These are phyloP conservation scores for Semibalanus balanoides DNA, from an alignment of 1,140 invertebrate genomes.

Conservation along the genomic window DNA sequence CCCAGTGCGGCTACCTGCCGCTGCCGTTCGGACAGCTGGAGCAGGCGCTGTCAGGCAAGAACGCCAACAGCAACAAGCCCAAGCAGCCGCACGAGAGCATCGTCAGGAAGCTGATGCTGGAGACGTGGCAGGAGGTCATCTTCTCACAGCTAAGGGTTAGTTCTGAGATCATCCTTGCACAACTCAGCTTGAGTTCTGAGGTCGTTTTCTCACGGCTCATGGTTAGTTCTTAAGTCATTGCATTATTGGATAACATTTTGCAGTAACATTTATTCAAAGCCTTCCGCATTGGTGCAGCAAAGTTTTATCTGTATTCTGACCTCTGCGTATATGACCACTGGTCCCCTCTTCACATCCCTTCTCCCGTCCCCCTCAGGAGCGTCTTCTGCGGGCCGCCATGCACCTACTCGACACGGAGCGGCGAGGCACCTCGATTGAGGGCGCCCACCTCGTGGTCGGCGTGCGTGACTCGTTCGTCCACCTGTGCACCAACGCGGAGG, in stretches of 20 bases:
- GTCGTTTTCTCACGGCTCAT: too few species aligned
- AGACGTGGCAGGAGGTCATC: constrained; percentile 95
- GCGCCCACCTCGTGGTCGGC: constrained; percentile 87
- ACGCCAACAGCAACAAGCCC: constrained; percentile 10
- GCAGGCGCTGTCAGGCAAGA: constrained; percentile 50
- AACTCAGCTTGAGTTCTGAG: too few species aligned
- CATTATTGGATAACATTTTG: too few species aligned
- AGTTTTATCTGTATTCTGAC: too few species aligned
- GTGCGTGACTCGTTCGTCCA: constrained; percentile 92
- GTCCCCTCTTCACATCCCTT: too few species aligned
- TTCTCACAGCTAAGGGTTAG: constrained; percentile 78
- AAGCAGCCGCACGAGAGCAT: constrained; percentile 33
- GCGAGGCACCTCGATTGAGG: constrained; percentile 90
- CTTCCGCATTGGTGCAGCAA: too few species aligned
- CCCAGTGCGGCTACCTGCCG: constrained; percentile 90
- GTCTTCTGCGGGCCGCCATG: constrained; percentile 92
- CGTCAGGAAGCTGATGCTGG: constrained; percentile 69
- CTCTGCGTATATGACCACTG: too few species aligned
- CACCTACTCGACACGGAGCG: constrained; percentile 89
- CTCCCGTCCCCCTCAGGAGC: constrained; percentile 39
- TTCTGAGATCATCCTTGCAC: too few species aligned
- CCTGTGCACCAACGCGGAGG: constrained; percentile 81
- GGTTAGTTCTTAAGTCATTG: too few species aligned
- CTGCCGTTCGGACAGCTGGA: constrained; percentile 90
- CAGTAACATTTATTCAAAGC: too few species aligned